Evolutionary conservation across 64 coral and sea anemone genomes (phyloP).

Genomic region (Dendronephthya gigantea): DNA sequence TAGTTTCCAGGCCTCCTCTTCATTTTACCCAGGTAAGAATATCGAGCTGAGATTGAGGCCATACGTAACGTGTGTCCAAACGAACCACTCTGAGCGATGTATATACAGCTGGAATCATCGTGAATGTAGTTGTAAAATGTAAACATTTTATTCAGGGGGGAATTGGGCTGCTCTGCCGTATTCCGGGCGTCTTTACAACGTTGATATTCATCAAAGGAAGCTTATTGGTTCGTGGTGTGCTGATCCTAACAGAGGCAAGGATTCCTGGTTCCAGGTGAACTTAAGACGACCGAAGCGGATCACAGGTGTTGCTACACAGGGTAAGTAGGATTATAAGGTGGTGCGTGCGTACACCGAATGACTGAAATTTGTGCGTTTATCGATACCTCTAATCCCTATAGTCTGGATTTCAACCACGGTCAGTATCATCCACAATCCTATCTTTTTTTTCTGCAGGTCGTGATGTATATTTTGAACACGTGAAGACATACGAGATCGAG

Average conservation of each 20-base stretch:
- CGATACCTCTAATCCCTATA: too few species aligned
- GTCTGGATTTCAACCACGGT: too few species aligned
- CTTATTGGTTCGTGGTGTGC: background rate
- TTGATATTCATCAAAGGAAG: background rate
- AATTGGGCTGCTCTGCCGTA: background rate
- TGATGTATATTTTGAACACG: background rate
- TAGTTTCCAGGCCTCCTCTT: background rate
- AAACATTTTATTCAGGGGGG: background rate
- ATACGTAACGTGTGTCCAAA: too few species aligned
- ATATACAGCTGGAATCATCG: too few species aligned
- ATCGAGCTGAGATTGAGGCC: background rate
- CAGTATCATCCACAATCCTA: background rate
- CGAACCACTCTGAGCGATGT: too few species aligned
- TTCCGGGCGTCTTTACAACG: background rate
- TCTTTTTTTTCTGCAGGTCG: background rate
- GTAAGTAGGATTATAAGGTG: too few species aligned
- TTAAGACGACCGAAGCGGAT: background rate
- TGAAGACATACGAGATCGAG: constrained; percentile 10
- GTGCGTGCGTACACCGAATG: too few species aligned
- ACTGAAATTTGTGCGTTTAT: too few species aligned
- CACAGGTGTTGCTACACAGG: constrained; percentile 4
- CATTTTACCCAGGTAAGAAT: background rate
- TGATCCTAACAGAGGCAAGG: background rate
- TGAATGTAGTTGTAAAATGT: background rate
- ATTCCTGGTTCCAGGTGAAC: background rate